Percentiles rank a stretch among this genome's conserved stretches.
These are phyloP conservation scores for Chrysolina oricalcia DNA, from an alignment of 2,888 invertebrate species.

Conservation along the genomic window DNA sequence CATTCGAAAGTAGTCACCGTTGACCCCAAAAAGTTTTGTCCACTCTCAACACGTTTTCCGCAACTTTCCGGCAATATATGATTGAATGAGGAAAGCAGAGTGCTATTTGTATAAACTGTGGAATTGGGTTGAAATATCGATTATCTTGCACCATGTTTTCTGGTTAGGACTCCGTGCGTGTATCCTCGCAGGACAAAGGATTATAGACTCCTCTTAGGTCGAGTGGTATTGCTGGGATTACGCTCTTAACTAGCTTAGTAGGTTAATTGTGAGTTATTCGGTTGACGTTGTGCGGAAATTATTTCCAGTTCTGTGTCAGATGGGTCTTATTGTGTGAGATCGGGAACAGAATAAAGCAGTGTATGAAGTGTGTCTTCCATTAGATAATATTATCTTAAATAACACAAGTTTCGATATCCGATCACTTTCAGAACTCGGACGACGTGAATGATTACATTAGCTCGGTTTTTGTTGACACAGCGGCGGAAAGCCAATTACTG, in stretches of 20 bases:
- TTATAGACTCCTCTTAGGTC: conserved; percentile 30
- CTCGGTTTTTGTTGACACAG: no score
- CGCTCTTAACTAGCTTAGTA: not conserved
- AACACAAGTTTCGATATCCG: no score
- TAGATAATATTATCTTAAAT: no score
- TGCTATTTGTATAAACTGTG: conserved; percentile 49
- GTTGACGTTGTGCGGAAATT: not conserved
- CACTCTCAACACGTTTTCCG: not conserved
- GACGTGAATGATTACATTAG: no score
- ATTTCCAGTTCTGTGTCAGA: not conserved
- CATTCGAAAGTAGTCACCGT: not conserved
- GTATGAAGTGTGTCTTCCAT: no score
- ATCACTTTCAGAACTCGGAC: no score
- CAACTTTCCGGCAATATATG: not conserved
- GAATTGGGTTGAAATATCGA: conserved; percentile 57
- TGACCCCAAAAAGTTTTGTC: not conserved
- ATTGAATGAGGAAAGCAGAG: conserved; percentile 20
- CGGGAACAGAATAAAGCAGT: not conserved
- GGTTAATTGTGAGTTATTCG: conserved; percentile 15
- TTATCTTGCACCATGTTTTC: conserved; percentile 57
- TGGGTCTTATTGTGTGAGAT: not conserved
- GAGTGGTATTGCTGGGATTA: conserved; percentile 29
- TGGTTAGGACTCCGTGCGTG: conserved; percentile 36
- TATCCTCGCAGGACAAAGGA: conserved; percentile 19
- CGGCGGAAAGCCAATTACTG: no score